phyloP scores from a whole-genome alignment of 2,888 invertebrate species.

The Agriotes lineatus region DNA sequence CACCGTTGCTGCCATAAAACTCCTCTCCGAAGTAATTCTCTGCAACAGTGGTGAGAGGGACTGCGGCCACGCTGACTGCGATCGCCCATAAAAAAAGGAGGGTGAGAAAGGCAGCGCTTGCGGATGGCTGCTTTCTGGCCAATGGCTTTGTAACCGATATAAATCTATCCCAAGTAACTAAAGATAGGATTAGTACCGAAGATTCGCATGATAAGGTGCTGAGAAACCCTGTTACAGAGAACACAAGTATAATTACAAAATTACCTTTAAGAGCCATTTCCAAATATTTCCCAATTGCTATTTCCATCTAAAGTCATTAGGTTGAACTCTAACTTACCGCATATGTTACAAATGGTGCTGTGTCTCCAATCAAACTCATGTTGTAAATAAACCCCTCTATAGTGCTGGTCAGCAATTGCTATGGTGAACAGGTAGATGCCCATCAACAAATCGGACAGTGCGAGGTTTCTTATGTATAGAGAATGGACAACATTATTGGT shows the following conservation, averaged over 20 bases:
- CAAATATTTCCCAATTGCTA: too few species aligned
- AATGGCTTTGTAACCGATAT: conserved; percentile 72
- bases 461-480: conserved; percentile 73
- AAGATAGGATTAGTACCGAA: conserved; percentile 71
- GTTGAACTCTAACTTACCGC: conserved; percentile 64
- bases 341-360: conserved; percentile 69
- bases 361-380: conserved; percentile 72
- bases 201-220: conserved; percentile 74
- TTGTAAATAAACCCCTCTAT: conserved; percentile 71
- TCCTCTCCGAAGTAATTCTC: conserved; percentile 68
- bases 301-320: too few species aligned
- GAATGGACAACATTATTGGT: conserved; percentile 72
- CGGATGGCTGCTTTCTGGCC: conserved; percentile 64
- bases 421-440: conserved; percentile 73
- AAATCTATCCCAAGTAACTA: conserved; percentile 75
- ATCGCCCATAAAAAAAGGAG: conserved; percentile 68
- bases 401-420: conserved; percentile 68
- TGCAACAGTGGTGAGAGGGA: conserved; percentile 66
- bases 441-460: conserved; percentile 74
- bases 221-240: conserved; percentile 66
- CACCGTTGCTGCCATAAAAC: conserved; percentile 73
- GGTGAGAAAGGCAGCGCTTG: conserved; percentile 66
- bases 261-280: too few species aligned
- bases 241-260: too few species aligned
- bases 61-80: conserved; percentile 66